Base-by-base conservation (phyloP, 2,888 invertebrate species). In the Drosophila rubida region DNA sequence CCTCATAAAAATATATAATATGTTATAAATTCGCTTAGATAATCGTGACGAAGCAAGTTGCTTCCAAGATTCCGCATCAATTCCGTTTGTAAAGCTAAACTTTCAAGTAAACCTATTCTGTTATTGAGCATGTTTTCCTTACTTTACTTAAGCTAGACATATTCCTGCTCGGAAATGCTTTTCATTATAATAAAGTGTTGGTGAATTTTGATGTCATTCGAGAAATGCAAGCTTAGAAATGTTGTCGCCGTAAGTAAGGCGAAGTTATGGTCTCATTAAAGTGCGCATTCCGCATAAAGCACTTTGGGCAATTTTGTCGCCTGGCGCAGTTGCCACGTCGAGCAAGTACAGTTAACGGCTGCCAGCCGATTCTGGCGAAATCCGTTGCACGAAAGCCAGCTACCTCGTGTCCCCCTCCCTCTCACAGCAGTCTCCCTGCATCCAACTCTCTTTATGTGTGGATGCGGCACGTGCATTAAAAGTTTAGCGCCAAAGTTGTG, bases 401-500 rank as follows among this genome's bases (percentile, higher is more conserved):
- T 46, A 48, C 51, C n/a, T 13, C 8, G 30, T 11, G 25, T n/a
- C 23, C 6, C 25, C 19, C 35, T 27, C n/a, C n/a, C 16, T 4
- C 16, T n/a, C 27, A 13, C 3, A 35, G 4, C n/a, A 14, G 14
- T 9, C 9, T 32, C 19, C 5, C 16, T 0, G 9, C 37, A 5
- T 9, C 14, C 3, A 23, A 32, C 30, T 44, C n/a, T 9, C 50
- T 44, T n/a, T 6, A 22, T 6, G 53, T 60, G 46, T 59, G 63
- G 13, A 46, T 59, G 61, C 35, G 65, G 78, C 67, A 83, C 87
- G 85, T 81, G 84, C 81, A 87, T 87, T 87, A 81, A 84, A 83
- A 87, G 73, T 83, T 83, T 78, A 69, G 81, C 85, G 71, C 64
- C 84, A 81, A 78, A 87, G 75, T 87, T 76, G 77, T 67, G 75